Percentiles rank a stretch among this genome's conserved stretches.
phyloP scores from a whole-genome alignment of 2,113 vertebrate species.

The Poicephalus meyeri region DNA sequence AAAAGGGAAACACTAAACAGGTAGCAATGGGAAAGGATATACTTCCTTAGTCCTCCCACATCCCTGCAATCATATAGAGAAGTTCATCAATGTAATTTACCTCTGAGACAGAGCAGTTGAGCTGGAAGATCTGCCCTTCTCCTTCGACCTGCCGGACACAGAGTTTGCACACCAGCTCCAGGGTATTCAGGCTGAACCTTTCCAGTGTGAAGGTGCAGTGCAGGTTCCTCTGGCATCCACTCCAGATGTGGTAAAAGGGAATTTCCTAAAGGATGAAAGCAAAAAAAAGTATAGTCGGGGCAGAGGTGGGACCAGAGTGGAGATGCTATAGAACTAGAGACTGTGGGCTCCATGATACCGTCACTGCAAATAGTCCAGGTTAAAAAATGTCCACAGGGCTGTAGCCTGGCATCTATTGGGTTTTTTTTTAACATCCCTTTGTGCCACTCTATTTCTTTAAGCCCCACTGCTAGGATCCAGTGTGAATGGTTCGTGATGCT shows the following conservation, averaged over 20 bases:
- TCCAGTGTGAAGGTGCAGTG: conserved; percentile 94
- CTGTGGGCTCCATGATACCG: not conserved
- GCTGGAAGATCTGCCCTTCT: conserved; percentile 95
- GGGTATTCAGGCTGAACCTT: conserved; percentile 84
- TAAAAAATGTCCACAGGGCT: not conserved
- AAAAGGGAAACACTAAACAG: not conserved
- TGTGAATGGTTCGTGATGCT: not conserved
- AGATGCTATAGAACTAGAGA: not conserved
- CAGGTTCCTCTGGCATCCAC: conserved; percentile 87
- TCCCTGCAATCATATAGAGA: not conserved
- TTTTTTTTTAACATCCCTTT: not conserved
- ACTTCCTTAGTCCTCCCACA: not conserved
- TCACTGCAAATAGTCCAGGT: not conserved
- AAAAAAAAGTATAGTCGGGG: not conserved
- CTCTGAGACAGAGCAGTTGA: conserved; percentile 90
- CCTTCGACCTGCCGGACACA: conserved; percentile 94
- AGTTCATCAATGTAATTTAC: conserved; percentile 55
- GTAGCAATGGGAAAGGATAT: not conserved
- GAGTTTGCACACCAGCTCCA: conserved; percentile 90
- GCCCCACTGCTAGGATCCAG: not conserved
- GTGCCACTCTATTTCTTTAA: not conserved
- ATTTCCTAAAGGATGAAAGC: conserved; percentile 81
- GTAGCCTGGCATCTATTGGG: not conserved
- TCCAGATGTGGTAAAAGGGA: conserved; percentile 94
- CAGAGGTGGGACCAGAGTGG: accelerated